Evolutionary conservation across 2,113 vertebrate genomes (phyloP).

Genomic region (Tichodroma muraria): DNA sequence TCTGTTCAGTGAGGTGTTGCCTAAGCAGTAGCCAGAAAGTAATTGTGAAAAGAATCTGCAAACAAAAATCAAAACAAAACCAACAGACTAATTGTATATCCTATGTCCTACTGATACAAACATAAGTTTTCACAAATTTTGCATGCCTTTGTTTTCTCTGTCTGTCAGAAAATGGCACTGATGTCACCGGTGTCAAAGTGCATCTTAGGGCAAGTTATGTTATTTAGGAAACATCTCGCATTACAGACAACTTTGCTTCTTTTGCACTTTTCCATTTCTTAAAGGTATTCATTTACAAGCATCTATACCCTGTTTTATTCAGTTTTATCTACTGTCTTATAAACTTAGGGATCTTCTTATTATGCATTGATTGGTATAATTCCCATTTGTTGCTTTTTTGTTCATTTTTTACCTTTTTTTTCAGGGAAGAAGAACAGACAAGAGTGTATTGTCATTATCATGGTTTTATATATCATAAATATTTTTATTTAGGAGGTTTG

Average conservation of each 20-base stretch:
- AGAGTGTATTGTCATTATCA: background rate
- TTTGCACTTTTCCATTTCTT: background rate
- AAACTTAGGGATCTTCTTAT: background rate
- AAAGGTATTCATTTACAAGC: background rate
- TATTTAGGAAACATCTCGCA: background rate
- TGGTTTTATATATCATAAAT: background rate
- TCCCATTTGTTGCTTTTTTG: background rate
- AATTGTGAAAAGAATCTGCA: constrained; percentile 89
- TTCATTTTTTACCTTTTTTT: background rate
- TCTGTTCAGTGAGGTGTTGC: constrained; percentile 90
- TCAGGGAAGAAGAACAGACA: background rate
- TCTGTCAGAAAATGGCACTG: background rate
- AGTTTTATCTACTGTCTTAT: background rate
- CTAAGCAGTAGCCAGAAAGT: constrained; percentile 96
- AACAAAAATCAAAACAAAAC: constrained; percentile 34
- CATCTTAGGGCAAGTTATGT: background rate
- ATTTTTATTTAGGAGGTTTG: background rate
- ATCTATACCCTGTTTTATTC: background rate
- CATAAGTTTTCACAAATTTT: background rate
- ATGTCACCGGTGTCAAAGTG: background rate
- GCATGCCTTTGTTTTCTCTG: background rate
- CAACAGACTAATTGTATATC: constrained; percentile 30
- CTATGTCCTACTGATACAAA: background rate
- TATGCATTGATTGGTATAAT: background rate
- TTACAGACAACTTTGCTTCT: background rate